A percentile compares a stretch with the other conserved stretches of the same genome.
Evolutionary conservation across 2,797 vertebrate genomes (phyloP).

Genomic region (Stomatorhinus walkeri): DNA sequence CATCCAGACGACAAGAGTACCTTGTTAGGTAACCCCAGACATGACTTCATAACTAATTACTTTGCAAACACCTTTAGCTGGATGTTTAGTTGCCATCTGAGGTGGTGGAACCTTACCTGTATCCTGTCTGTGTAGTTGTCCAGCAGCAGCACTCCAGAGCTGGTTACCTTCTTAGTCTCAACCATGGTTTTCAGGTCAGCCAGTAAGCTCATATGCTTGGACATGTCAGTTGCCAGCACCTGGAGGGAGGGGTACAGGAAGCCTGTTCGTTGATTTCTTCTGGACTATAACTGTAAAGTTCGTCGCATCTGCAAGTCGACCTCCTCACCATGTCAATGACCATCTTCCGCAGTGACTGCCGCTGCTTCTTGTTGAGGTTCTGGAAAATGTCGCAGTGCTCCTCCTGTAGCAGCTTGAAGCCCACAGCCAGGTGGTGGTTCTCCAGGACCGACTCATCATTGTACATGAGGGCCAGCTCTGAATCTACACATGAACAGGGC

Average conservation of each 20-base stretch:
- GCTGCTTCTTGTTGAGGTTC: slow-evolving; percentile 91
- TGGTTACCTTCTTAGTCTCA: slow-evolving; percentile 97
- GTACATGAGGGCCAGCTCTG: slow-evolving; percentile 95
- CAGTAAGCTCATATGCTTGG: slow-evolving; percentile 94
- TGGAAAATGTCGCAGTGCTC: slow-evolving; percentile 98
- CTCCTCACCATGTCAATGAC: slow-evolving; percentile 90
- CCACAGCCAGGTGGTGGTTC: slow-evolving; percentile 95
- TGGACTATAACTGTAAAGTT: not conserved
- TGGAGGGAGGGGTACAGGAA: slow-evolving; percentile 37
- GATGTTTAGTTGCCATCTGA: not conserved
- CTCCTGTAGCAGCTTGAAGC: slow-evolving; percentile 95
- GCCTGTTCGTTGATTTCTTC: not conserved
- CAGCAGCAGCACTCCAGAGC: slow-evolving; percentile 88
- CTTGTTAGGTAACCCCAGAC: not conserved
- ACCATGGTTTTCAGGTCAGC: slow-evolving; percentile 98
- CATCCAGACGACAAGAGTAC: not conserved
- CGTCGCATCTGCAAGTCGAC: not conserved
- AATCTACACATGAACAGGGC: slow-evolving; percentile 62
- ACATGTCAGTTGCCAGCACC: slow-evolving; percentile 98
- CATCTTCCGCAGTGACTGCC: slow-evolving; percentile 88
- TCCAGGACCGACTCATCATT: slow-evolving; percentile 96
- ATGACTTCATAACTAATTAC: not conserved
- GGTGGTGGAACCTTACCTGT: slow-evolving; percentile 64
- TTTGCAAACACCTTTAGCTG: not conserved
- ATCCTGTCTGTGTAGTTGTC: slow-evolving; percentile 97